phyloP scores from a whole-genome alignment of 2,888 invertebrate species.

The Cyclophora albipunctata region DNA sequence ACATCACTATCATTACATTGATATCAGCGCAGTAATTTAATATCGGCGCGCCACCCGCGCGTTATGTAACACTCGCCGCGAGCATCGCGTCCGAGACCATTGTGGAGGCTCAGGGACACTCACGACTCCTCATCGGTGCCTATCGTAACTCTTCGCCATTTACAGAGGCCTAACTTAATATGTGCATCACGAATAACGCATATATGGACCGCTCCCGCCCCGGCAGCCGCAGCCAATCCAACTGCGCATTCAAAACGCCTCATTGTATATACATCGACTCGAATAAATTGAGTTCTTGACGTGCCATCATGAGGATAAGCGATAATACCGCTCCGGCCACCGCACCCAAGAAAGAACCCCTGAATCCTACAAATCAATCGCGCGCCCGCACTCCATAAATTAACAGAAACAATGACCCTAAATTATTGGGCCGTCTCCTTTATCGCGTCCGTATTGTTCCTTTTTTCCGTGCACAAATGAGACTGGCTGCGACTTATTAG shows the following conservation, averaged over 20 bases:
- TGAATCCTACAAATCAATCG: slow-evolving; percentile 71
- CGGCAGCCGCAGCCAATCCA: slow-evolving; percentile 61
- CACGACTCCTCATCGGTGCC: slow-evolving; percentile 63
- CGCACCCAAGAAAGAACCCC: slow-evolving; percentile 41
- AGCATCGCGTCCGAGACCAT: slow-evolving; percentile 34
- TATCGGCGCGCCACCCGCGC: slow-evolving; percentile 49
- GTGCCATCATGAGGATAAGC: slow-evolving; percentile 27
- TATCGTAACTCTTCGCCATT: slow-evolving; percentile 61
- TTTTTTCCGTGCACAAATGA: slow-evolving; percentile 72
- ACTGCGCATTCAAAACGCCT: slow-evolving; percentile 64
- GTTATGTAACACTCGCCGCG: slow-evolving; percentile 42
- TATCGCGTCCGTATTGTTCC: slow-evolving; percentile 62
- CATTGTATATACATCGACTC: slow-evolving; percentile 73
- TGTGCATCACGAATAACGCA: slow-evolving; percentile 70
- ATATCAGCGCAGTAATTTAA: slow-evolving; percentile 46
- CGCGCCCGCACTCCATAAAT: slow-evolving; percentile 70
- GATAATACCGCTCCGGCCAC: slow-evolving; percentile 20
- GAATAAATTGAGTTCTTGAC: slow-evolving; percentile 69
- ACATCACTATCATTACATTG: slow-evolving; percentile 36
- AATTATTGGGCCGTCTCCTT: slow-evolving; percentile 69
- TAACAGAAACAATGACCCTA: slow-evolving; percentile 74
- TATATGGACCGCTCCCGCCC: slow-evolving; percentile 66
- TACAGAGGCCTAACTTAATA: slow-evolving; percentile 71
- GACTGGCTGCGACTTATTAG: slow-evolving; percentile 69
- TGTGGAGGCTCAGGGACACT: slow-evolving; percentile 48